phyloP scores from a whole-genome alignment of 30 jellyfish, hydroid and myxozoan species.

The Hydra vulgaris region DNA sequence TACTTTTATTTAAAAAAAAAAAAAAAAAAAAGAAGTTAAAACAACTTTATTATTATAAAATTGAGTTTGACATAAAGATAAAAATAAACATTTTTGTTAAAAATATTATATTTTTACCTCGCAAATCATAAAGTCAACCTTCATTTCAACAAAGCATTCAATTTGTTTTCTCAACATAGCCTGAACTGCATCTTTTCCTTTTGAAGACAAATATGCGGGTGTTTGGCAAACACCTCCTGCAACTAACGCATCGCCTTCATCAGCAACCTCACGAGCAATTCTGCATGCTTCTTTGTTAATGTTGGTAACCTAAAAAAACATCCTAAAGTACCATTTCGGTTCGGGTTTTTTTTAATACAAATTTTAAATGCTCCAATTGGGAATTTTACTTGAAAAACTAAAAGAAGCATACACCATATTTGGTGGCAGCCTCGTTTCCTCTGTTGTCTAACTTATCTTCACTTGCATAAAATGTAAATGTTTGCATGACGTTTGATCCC shows the following conservation, averaged over 20 bases:
- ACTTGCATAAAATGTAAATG: constrained; percentile 88
- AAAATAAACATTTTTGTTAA: no score
- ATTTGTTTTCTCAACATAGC: constrained; percentile 62
- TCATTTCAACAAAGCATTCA: constrained; percentile 54
- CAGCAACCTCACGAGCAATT: constrained; percentile 77
- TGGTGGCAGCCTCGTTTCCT: constrained; percentile 61
- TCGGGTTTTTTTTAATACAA: neutral
- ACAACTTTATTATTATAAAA: no score
- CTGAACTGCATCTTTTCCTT: constrained; percentile 80
- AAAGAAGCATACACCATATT: constrained; percentile 43
- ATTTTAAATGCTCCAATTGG: neutral
- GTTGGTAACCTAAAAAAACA: constrained; percentile 38
- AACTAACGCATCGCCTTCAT: constrained; percentile 82
- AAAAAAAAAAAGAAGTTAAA: neutral
- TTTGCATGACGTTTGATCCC: constrained; percentile 94
- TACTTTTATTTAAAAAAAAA: constrained; percentile 17
- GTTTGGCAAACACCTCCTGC: constrained; percentile 91
- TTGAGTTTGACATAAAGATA: neutral
- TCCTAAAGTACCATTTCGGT: neutral
- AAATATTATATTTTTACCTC: no score
- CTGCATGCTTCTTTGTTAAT: constrained; percentile 83
- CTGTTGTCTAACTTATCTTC: constrained; percentile 82
- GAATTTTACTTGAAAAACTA: no score
- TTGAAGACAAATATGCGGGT: constrained; percentile 58
- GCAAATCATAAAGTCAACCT: constrained; percentile 70